phyloP scores from a whole-genome alignment of 2,113 vertebrate species.

The Papio anubis region DNA sequence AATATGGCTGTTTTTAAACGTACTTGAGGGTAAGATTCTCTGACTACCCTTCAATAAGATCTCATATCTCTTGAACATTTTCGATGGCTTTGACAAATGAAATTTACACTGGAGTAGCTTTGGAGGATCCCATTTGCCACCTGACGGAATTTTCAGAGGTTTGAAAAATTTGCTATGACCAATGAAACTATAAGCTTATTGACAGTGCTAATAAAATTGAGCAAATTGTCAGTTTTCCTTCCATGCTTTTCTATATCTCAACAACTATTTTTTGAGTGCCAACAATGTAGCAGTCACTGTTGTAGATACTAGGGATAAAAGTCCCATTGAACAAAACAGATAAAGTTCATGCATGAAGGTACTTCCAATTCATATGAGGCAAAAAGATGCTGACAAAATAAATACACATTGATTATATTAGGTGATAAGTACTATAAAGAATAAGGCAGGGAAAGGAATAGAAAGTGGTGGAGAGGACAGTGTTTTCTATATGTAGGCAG shows the following conservation, averaged over 20 bases:
- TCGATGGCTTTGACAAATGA: neutral
- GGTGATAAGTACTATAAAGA: neutral
- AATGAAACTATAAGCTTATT: neutral
- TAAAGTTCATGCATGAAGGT: neutral
- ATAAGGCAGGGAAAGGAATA: neutral
- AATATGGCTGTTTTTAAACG: neutral
- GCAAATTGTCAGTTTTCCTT: neutral
- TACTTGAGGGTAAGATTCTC: neutral
- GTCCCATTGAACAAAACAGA: neutral
- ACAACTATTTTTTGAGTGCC: neutral
- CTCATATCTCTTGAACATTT: neutral
- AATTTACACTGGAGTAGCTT: neutral
- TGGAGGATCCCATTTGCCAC: neutral
- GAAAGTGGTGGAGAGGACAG: neutral
- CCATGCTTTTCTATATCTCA: neutral
- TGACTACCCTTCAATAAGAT: neutral
- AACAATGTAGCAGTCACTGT: neutral
- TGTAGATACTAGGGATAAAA: neutral
- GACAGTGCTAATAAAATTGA: neutral
- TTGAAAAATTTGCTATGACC: neutral
- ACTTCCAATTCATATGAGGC: neutral
- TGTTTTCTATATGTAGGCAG: neutral
- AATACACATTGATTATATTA: neutral
- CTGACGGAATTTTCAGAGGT: neutral
- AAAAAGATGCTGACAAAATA: constrained; percentile 1